These are phyloP conservation scores for Anagyrus pseudococci DNA, from an alignment of 2,888 invertebrate genomes.

Conservation along the genomic window DNA sequence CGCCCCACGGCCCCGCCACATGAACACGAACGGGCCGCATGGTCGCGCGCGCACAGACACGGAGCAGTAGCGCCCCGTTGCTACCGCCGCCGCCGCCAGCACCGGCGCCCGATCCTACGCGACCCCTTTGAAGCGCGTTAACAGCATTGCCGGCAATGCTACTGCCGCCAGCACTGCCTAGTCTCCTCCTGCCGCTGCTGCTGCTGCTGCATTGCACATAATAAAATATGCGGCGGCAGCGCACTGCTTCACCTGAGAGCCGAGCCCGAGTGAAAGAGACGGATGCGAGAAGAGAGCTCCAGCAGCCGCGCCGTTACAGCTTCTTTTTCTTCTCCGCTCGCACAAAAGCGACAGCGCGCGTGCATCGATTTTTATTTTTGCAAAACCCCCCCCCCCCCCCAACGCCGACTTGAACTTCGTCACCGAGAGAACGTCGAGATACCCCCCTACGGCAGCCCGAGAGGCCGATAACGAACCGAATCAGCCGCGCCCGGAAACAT, in stretches of 20 bases:
- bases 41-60: neutral
- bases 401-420: slow-evolving; percentile 29
- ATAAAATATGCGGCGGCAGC: slow-evolving; percentile 35
- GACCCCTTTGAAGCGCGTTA: slow-evolving; percentile 34
- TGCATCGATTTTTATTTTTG: slow-evolving; percentile 34
- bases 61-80: neutral
- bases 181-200: neutral
- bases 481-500: no score
- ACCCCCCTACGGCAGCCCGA: neutral
- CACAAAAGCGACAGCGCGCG: slow-evolving; percentile 28
- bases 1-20: neutral
- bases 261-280: neutral
- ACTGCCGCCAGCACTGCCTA: no score
- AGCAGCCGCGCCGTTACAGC: neutral
- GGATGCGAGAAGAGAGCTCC: neutral
- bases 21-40: neutral
- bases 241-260: no score
- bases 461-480: neutral
- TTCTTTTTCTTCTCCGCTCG: neutral
- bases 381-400: slow-evolving; percentile 25
- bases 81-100: no score
- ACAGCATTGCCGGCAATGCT: slow-evolving; percentile 32
- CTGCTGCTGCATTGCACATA: slow-evolving; percentile 19
- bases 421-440: slow-evolving; percentile 5
- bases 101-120: slow-evolving; percentile 32